Percentiles rank a stretch among this genome's conserved stretches.
These are phyloP conservation scores for Ctenopoma multispine DNA, from an alignment of 2,797 vertebrate species.

Conservation along the genomic window DNA sequence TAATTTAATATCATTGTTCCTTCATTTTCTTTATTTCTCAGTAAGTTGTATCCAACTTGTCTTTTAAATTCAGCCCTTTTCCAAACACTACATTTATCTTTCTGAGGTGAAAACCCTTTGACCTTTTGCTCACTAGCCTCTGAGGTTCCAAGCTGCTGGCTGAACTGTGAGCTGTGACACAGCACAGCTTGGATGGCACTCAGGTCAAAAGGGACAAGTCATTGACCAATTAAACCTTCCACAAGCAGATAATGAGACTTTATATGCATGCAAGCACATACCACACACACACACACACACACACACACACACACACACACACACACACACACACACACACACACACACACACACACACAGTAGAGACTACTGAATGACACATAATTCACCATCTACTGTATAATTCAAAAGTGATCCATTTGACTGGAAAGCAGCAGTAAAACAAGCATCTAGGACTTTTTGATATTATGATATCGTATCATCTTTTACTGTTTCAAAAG, in stretches of 20 bases:
- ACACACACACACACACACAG: not conserved
- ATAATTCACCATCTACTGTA: constrained; percentile 7
- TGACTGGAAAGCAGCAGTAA: constrained; percentile 2
- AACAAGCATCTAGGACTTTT: not conserved
- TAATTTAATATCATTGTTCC: not conserved
- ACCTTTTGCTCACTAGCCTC: constrained; percentile 42
- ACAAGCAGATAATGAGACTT: constrained; percentile 30
- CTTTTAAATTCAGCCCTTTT: constrained; percentile 56
- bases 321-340: not conserved
- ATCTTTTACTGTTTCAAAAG: not conserved
- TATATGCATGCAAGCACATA: not conserved
- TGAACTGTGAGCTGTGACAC: constrained; percentile 57
- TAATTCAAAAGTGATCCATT: constrained; percentile 21
- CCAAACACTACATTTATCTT: constrained; percentile 27
- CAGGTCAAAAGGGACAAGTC: constrained; percentile 59
- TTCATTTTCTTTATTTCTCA: not conserved
- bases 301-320: not conserved
- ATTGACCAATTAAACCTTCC: constrained; percentile 61
- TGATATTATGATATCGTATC: no score
- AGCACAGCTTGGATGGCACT: constrained; percentile 7
- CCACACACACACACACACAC: not conserved
- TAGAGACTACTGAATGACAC: constrained; percentile 9
- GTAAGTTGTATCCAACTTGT: not conserved
- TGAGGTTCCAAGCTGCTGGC: constrained; percentile 46
- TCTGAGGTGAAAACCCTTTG: constrained; percentile 50